A percentile compares a stretch with the other conserved stretches of the same genome.
phyloP scores from a whole-genome alignment of 2,797 vertebrate genomes.

The Thaleichthys pacificus region DNA sequence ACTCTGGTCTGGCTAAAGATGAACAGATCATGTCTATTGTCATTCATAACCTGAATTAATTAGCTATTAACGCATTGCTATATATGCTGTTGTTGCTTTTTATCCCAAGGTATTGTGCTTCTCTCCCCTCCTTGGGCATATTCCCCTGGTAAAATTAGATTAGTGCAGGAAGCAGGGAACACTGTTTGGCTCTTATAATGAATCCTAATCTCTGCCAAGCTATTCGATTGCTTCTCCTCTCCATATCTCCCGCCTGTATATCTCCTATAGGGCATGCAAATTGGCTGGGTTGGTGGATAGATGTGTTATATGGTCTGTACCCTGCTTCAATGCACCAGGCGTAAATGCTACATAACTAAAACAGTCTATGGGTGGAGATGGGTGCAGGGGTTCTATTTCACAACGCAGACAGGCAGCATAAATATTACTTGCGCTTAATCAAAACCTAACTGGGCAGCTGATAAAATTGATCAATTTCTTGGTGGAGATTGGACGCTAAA shows the following conservation, averaged over 20 bases:
- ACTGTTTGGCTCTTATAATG: constrained; percentile 36
- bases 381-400: constrained; percentile 65
- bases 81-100: constrained; percentile 13
- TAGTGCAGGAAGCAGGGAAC: constrained; percentile 18
- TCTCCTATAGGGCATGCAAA: constrained; percentile 18
- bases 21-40: too few species aligned
- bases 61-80: constrained; percentile 37
- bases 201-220: constrained; percentile 31
- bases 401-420: constrained; percentile 60
- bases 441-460: constrained; percentile 59
- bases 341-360: constrained; percentile 71
- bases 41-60: constrained; percentile 18
- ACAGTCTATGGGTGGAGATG: constrained; percentile 52
- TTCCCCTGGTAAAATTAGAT: constrained; percentile 40
- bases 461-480: constrained; percentile 64
- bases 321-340: constrained; percentile 26
- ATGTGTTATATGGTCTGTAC: constrained; percentile 50
- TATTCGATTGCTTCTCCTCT: constrained; percentile 17
- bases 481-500: constrained; percentile 16
- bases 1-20: too few species aligned
- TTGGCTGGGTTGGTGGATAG: constrained; percentile 39
- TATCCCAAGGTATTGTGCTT: constrained; percentile 22
- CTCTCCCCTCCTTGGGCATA: constrained; percentile 28
- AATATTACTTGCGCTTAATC: constrained; percentile 68
- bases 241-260: constrained; percentile 7